Evolutionary conservation across 2,797 vertebrate genomes (phyloP).

Genomic region (Kryptopterus vitreolus): DNA sequence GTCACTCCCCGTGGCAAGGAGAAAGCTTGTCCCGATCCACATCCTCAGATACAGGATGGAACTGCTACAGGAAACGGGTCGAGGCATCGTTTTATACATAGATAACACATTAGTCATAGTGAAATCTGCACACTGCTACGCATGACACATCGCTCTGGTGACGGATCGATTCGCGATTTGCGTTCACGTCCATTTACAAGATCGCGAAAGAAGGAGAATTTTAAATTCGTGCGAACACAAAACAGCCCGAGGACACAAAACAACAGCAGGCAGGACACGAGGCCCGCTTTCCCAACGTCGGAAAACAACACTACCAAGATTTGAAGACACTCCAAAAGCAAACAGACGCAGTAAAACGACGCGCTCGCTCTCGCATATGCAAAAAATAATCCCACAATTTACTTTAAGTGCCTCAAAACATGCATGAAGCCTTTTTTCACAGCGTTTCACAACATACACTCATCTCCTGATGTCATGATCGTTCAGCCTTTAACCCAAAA

Average conservation of each 20-base stretch:
- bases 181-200: background rate
- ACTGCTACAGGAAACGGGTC: slow-evolving; percentile 20
- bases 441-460: background rate
- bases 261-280: background rate
- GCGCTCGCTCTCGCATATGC: no score
- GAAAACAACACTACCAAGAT: background rate
- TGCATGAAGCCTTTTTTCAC: background rate
- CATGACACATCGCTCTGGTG: slow-evolving; percentile 2
- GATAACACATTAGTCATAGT: slow-evolving; percentile 3
- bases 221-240: background rate
- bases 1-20: slow-evolving; percentile 27
- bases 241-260: background rate
- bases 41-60: slow-evolving; percentile 4
- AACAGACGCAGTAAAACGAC: no score
- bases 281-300: background rate
- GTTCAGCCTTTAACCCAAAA: slow-evolving; percentile 21
- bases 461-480: slow-evolving; percentile 31
- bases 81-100: slow-evolving; percentile 6
- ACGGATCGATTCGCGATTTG: background rate
- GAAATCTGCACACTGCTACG: no score
- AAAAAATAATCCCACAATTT: no score
- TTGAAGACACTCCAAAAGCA: background rate
- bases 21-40: slow-evolving; percentile 23
- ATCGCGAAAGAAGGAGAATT: background rate
- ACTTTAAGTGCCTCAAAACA: background rate